A percentile compares a stretch with the other conserved stretches of the same genome.
phyloP scores from a whole-genome alignment of 37 sponge, comb jelly and placozoan species.

The Halichondria panicea region DNA sequence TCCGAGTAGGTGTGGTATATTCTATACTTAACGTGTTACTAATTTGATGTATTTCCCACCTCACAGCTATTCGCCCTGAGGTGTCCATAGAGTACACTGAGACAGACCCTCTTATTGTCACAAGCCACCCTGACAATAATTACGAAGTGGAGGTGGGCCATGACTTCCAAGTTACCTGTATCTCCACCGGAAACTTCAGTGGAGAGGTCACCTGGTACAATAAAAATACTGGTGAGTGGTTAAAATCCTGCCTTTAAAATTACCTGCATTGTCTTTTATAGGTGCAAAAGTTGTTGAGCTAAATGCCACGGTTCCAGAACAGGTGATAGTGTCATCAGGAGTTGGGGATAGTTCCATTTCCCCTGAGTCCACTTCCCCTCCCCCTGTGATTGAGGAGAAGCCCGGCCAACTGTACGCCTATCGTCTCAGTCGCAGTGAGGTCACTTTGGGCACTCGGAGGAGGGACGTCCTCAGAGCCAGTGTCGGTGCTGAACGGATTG shows the following conservation, averaged over 20 bases:
- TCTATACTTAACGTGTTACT: too few species aligned
- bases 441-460: not conserved
- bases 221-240: not conserved
- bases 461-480: not conserved
- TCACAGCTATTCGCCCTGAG: not conserved
- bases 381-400: not conserved
- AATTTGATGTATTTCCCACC: too few species aligned
- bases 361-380: too few species aligned
- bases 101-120: not conserved
- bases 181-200: not conserved
- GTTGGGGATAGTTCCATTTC: not conserved
- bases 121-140: not conserved
- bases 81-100: too few species aligned
- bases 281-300: not conserved
- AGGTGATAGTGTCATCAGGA: not conserved
- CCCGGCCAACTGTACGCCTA: not conserved
- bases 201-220: not conserved
- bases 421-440: not conserved
- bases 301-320: not conserved
- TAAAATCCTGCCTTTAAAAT: too few species aligned
- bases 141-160: not conserved
- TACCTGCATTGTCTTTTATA: too few species aligned
- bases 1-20: too few species aligned
- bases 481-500: not conserved
- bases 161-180: not conserved